phyloP scores from a whole-genome alignment of 2,888 invertebrate genomes.

The Andrena haemorrhoa region DNA sequence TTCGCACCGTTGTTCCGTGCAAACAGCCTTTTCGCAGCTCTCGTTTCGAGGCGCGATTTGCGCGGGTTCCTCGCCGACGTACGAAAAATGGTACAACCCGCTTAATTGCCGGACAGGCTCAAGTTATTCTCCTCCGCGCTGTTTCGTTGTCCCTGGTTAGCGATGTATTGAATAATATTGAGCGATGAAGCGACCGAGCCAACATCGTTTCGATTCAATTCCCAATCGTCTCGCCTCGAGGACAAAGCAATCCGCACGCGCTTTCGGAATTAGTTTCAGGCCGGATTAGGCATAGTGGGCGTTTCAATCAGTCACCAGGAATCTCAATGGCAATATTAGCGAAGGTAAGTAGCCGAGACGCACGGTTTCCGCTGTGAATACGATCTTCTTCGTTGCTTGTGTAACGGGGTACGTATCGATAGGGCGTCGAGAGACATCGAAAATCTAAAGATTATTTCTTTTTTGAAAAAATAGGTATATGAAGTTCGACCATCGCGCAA shows the following conservation, averaged over 20 bases:
- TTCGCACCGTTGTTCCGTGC: constrained; percentile 23
- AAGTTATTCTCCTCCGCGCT: not conserved
- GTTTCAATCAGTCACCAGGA: constrained; percentile 73
- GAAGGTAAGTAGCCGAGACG: constrained; percentile 75
- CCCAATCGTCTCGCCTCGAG: constrained; percentile 18
- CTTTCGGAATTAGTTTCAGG: constrained; percentile 55
- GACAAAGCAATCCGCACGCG: constrained; percentile 29
- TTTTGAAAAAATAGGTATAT: no score
- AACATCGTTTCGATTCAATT: constrained; percentile 17
- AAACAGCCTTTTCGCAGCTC: constrained; percentile 26
- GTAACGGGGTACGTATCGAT: not conserved
- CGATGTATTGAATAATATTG: not conserved
- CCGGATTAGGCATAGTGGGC: constrained; percentile 69
- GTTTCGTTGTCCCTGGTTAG: not conserved
- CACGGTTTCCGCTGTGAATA: constrained; percentile 60
- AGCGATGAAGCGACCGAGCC: not conserved
- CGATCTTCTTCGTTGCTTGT: constrained; percentile 29
- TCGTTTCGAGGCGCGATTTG: not conserved
- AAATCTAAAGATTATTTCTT: not conserved
- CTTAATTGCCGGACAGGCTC: not conserved
- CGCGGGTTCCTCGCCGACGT: not conserved
- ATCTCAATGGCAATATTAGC: constrained; percentile 78
- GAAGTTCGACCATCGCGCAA: no score
- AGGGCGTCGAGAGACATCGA: not conserved
- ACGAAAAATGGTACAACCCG: not conserved